Evolutionary conservation across 2,797 vertebrate species (phyloP).

Genomic region (Syndactyla subalaris): DNA sequence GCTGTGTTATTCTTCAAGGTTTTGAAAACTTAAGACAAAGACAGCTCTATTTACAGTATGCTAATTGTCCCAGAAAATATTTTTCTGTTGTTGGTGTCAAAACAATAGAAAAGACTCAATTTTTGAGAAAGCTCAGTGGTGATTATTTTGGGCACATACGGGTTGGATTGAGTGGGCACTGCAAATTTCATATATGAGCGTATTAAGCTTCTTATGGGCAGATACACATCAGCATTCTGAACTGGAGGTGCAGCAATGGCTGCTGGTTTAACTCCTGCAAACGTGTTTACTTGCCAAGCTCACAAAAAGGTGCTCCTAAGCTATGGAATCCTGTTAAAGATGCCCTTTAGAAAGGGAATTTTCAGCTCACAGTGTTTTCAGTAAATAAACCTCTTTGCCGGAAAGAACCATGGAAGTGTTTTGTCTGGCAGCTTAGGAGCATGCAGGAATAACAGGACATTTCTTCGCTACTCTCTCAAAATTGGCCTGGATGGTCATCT

Average conservation of each 20-base stretch:
- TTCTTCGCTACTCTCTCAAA: neutral
- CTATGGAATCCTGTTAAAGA: neutral
- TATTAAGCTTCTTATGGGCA: neutral
- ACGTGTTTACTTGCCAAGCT: neutral
- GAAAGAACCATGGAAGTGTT: neutral
- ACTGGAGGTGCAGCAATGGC: neutral
- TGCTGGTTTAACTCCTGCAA: neutral
- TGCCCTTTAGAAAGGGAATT: neutral
- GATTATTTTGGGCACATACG: neutral
- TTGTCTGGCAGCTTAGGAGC: neutral
- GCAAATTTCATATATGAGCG: neutral
- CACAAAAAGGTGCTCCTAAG: neutral
- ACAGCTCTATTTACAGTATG: neutral
- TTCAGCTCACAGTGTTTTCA: neutral
- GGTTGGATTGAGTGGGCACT: neutral
- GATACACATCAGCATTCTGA: fast-evolving
- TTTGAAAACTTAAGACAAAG: neutral
- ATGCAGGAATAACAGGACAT: neutral
- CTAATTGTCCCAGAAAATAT: neutral
- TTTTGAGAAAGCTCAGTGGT: neutral
- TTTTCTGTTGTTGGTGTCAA: neutral
- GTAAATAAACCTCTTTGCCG: neutral
- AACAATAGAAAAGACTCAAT: neutral
- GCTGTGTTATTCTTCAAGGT: neutral
- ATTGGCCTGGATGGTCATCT: neutral